Evolutionary conservation across 92 coral and sea anemone species (phyloP), one percentile per base, ranked within the genome.

Genomic region (Diadumene lineata): DNA sequence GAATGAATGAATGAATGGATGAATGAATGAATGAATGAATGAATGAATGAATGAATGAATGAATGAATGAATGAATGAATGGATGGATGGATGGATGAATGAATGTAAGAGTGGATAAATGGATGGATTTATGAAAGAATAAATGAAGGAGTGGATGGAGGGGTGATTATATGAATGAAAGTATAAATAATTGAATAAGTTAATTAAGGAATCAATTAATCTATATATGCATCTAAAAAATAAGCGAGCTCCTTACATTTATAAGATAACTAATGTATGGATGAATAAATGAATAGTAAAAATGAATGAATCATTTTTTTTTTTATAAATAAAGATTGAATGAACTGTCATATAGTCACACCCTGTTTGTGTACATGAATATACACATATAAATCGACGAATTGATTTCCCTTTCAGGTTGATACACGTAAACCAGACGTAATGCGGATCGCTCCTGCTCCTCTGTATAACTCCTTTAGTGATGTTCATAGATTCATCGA

Each of bases 361-460:
- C n/a, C n/a, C n/a, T n/a, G n/a, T n/a, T n/a, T n/a, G n/a, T n/a
- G n/a, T n/a, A n/a, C n/a, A n/a, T n/a, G n/a, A n/a, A n/a, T n/a
- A n/a, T n/a, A n/a, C n/a, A n/a, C n/a, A n/a, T n/a, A n/a, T n/a
- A n/a, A n/a, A n/a, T n/a, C n/a, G n/a, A n/a, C n/a, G n/a, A n/a
- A n/a, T n/a, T n/a, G n/a, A 23, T 48, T 27, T n/a, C 21, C 22
- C 51, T 73, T 79, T 7, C 70, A 93, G 98, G 93, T 85, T 31
- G 98, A 93, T 65, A 81, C 83, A 44, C 80, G 98, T 61, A 83
- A 90, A 34, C 98, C 98, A 0, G 60, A 91, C 64, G 98, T 91
- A 46, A 85, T 93, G 87, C 80, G 98, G 50, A 34, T 81, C 18
- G 92, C 98, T 1, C 93, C 98, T 11, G 80, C 62, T 11, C 98